phyloP scores from a whole-genome alignment of 2,888 invertebrate species.

The Eretmocerus hayati region DNA sequence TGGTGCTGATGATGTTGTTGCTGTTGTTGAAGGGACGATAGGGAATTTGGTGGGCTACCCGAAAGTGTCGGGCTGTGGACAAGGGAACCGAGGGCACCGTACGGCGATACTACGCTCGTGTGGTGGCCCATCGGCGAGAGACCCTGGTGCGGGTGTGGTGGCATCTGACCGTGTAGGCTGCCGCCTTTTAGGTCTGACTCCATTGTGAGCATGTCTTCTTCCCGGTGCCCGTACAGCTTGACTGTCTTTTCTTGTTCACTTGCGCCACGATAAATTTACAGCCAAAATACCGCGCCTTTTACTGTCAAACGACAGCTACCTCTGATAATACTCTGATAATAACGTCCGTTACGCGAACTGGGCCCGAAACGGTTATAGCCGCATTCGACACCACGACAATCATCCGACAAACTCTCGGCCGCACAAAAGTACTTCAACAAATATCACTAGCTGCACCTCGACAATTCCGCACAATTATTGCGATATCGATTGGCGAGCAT shows the following conservation, averaged over 20 bases:
- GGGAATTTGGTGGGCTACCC: constrained; percentile 40
- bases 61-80: constrained; percentile 45
- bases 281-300: no score
- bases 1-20: constrained; percentile 44
- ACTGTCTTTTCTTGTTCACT: constrained; percentile 39
- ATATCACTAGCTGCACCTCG: not conserved
- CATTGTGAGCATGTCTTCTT: constrained; percentile 85
- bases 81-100: constrained; percentile 65
- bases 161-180: constrained; percentile 78
- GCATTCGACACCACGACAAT: not conserved
- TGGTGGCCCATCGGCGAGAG: constrained; percentile 59
- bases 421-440: not conserved
- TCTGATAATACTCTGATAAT: not conserved
- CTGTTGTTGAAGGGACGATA: constrained; percentile 30
- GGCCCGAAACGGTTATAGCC: not conserved
- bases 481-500: no score
- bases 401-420: constrained; percentile 9
- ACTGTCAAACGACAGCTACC: no score
- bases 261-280: constrained; percentile 4
- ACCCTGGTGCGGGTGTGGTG: constrained; percentile 71
- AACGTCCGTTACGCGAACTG: constrained; percentile 14
- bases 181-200: constrained; percentile 86
- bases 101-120: constrained; percentile 50
- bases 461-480: not conserved
- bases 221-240: constrained; percentile 81